Conservation (phyloP, 2,113 vertebrate species). For the Syrrhaptes paradoxus region DNA sequence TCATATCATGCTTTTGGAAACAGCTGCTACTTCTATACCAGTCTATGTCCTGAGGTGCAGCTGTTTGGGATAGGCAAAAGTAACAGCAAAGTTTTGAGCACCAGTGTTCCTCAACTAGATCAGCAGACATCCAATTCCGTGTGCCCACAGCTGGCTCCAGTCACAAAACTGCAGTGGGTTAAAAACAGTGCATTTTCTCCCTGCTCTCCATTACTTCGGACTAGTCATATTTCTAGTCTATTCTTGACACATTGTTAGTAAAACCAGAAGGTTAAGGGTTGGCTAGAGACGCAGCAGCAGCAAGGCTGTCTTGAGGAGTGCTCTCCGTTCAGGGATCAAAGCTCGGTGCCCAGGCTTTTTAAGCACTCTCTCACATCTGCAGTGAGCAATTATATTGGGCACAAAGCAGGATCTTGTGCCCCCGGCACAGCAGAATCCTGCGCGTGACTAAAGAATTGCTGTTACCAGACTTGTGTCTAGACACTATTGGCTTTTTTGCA, state of each 20-base stretch:
- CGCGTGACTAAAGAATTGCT: not conserved
- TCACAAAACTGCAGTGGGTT: not conserved
- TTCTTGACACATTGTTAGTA: not conserved
- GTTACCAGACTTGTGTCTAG: not conserved
- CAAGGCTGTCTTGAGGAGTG: not conserved
- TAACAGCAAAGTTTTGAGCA: not conserved
- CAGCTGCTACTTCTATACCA: not conserved
- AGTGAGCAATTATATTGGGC: not conserved
- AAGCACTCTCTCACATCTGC: not conserved
- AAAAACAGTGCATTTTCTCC: not conserved
- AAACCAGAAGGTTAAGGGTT: not conserved
- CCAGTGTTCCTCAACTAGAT: not conserved
- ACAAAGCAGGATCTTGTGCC: not conserved
- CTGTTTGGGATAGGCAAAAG: not conserved
- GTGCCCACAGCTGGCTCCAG: not conserved
- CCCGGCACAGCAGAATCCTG: not conserved
- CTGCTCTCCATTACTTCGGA: not conserved
- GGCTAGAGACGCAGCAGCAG: not conserved
- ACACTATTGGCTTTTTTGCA: not conserved
- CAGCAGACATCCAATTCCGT: not conserved
- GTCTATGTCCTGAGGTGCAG: not conserved
- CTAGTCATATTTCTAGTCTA: not conserved
- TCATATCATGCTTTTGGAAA: not conserved
- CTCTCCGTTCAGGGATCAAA: not conserved
- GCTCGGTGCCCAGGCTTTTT: not conserved